Evolutionary conservation across 1,140 invertebrate genomes (phyloP), one percentile per base, ranked within the genome.

Genomic region (Paraescarpia echinospica): DNA sequence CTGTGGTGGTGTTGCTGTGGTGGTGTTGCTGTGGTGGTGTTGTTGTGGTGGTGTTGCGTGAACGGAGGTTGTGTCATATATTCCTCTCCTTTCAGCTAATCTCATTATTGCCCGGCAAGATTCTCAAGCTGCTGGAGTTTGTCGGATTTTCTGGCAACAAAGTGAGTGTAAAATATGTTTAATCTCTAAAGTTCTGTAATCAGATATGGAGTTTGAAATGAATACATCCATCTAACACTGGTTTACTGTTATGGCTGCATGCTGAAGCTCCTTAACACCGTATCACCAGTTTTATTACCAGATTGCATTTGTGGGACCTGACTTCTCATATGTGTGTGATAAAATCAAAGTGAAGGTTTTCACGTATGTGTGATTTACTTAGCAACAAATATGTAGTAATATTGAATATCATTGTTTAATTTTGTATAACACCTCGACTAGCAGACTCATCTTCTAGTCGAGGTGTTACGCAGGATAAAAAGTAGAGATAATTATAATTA

Each of bases 141-240:
- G 98, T 99, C 94, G 99, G 99, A 51, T 99, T 99, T 96, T 98
- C 98, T 48, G 98, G 98, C 33, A 98, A 98, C 95, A 98, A 98
- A 97, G 98, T 99, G 96, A 96, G 41, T 35, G 41, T n/a, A 41
- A 41, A 41, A 4, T 41, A 41, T 6, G 12, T 12, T 4, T 41
- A 4, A 41, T 41, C 12, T 41, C n/a, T n/a, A n/a, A 41, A 41
- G 41, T 41, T 12, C 4, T 41, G 41, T 41, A 41, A 90, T 12
- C 12, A 77, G 59, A 27, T 18, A 12, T 77, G 59, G 9, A 18
- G 48, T 51, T 77, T 12, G 14, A 77, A 2, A 18, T 4, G 59
- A 77, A 27, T 27, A 31, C 59, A 77, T 27, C 59, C 12, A 77
- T 27, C 59, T 77, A 27, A 77, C 59, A 77, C 59, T 1, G 59